Evolutionary conservation across 2,888 invertebrate species (phyloP), one percentile per base, ranked within the genome.

Genomic region (Agrenia bidenticulata): DNA sequence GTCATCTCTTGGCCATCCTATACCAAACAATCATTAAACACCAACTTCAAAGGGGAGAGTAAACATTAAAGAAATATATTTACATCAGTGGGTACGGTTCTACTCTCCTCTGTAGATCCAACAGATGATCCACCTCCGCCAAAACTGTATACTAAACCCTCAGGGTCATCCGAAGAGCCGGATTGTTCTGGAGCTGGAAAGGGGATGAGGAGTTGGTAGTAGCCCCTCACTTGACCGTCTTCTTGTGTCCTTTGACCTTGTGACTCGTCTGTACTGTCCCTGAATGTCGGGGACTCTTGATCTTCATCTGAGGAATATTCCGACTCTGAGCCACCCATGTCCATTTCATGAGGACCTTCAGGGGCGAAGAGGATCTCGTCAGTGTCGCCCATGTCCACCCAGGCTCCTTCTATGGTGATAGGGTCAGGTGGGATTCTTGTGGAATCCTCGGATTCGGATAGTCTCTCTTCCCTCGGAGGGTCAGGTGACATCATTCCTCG

Each of bases 401-500:
- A 63, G 49, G 15, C 41, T 5, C 21, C 41, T n/a, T 37, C 19
- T 7, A 57, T 37, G 2, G 21, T 21, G 2, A 13, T 17, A 2
- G 21, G 42, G 21, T 7, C 39, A 5, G 5, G 42, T 23, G 32
- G 39, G 9, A 54, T 19, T 17, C 15, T 24, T 19, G 24, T 60
- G 55, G 32, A 55, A 51, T 53, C 64, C 13, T 41, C 63, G 26
- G 49, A 60, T 23, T 55, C 37, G 13, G 49, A 32, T 9, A 11
- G 5, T 60, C 63, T 55, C 26, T 61, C 63, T 41, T 62, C 64
- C 39, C 70, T 61, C 2, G 72, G 73, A 19, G 73, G 73, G 45
- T 73, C 73, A 19, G 73, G 73, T 15, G 73, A 69, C 73, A 73
- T 73, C 53, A 41, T 66, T 51, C 13, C 56, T 2, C 4, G n/a